Conservation (phyloP, 1,140 invertebrate genomes). For the Drosophila azteca region DNA sequence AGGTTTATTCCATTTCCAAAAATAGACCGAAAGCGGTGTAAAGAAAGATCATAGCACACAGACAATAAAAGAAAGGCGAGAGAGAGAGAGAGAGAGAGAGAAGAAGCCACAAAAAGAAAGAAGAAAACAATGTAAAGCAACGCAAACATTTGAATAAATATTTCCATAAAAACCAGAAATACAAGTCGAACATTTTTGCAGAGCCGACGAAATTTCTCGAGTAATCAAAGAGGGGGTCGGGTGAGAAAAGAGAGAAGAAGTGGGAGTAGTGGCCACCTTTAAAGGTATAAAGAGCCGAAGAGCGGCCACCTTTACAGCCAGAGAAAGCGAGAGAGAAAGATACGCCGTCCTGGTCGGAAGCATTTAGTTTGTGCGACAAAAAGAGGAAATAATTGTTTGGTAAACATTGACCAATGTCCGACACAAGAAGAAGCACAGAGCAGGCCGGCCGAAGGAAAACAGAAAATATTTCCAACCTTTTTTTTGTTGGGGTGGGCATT, state of each 20-base stretch:
- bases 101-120: conserved; percentile 1
- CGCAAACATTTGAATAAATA: conserved; percentile 46
- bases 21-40: not conserved
- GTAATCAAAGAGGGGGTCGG: conserved; percentile 22
- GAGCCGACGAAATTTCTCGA: conserved; percentile 23
- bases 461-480: conserved; percentile 55
- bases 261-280: not conserved
- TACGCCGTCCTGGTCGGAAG: conserved; percentile 40
- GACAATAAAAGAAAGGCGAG: conserved; percentile 1
- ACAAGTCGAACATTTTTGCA: conserved; percentile 16
- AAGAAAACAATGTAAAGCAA: conserved; percentile 23
- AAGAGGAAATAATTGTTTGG: conserved; percentile 73
- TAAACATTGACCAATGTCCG: conserved; percentile 73
- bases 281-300: conserved; percentile 9
- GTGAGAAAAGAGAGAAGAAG: conserved; percentile 1
- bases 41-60: conserved; percentile 11
- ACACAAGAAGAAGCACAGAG: not conserved
- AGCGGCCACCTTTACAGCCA: conserved; percentile 25
- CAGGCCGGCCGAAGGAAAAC: conserved; percentile 34
- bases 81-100: conserved; percentile 15
- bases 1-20: conserved; percentile 15
- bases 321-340: too few relatives aligned
- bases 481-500: conserved; percentile 40
- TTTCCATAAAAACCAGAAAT: conserved; percentile 31
- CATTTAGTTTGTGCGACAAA: conserved; percentile 73